phyloP scores from a whole-genome alignment of 2,888 invertebrate genomes.

The Pristionchus exspectatus region DNA sequence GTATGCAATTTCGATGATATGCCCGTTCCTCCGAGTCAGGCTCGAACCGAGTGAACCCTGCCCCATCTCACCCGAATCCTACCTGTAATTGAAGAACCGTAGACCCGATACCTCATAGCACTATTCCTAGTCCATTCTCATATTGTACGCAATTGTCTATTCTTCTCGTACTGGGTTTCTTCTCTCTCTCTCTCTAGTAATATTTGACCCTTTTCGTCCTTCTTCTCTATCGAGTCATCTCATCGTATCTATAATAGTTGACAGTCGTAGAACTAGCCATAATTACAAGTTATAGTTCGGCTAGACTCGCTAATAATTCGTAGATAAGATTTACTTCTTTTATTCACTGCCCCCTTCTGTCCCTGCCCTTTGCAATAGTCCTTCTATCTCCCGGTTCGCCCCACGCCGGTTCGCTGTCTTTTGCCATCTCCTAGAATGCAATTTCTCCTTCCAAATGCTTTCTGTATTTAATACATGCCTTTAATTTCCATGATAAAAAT shows the following conservation, averaged over 20 bases:
- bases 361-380: background rate
- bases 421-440: conserved; percentile 20
- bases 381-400: conserved; percentile 21
- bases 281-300: conserved; percentile 38
- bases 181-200: background rate
- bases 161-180: background rate
- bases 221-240: conserved; percentile 23
- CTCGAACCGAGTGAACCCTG: background rate
- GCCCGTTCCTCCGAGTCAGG: conserved; percentile 22
- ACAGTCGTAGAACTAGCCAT: conserved; percentile 48
- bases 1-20: conserved; percentile 55
- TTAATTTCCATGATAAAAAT: background rate
- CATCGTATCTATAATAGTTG: conserved; percentile 7
- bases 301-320: conserved; percentile 29
- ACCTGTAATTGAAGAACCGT: background rate
- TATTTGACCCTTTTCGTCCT: background rate
- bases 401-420: conserved; percentile 39
- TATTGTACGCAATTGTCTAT: background rate
- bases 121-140: background rate
- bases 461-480: background rate
- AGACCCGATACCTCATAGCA: conserved; percentile 21
- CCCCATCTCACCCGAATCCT: background rate
- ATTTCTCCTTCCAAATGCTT: conserved; percentile 11
- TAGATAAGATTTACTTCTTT: background rate
- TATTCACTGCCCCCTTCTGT: background rate